phyloP scores from a whole-genome alignment of 2,113 vertebrate species.

The Pituophis catenifer region DNA sequence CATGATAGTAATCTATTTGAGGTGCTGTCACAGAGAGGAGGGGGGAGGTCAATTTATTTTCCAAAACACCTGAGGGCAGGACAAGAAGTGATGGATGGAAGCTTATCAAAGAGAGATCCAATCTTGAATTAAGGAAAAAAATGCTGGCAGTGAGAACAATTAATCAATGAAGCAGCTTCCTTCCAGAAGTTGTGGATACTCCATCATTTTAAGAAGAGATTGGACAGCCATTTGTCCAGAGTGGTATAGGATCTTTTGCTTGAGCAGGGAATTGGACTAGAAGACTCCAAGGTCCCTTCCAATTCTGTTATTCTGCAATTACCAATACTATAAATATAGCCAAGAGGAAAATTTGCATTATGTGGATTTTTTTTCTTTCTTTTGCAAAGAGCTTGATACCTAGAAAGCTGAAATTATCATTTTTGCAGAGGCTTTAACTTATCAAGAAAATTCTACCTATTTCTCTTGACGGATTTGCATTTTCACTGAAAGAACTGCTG shows the following conservation, averaged over 20 bases:
- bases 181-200: neutral
- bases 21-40: too few species aligned
- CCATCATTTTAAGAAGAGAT: neutral
- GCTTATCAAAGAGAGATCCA: neutral
- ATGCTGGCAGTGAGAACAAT: neutral
- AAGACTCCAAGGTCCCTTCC: too few species aligned
- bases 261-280: too few species aligned
- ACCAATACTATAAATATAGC: neutral
- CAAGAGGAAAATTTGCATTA: neutral
- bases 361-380: neutral
- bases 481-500: neutral
- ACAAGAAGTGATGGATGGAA: too few species aligned
- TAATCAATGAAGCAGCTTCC: neutral
- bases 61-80: too few species aligned
- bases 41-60: too few species aligned
- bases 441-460: neutral
- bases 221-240: neutral
- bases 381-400: neutral
- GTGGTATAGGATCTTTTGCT: neutral
- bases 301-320: neutral
- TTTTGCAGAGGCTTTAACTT: neutral
- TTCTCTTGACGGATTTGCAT: neutral
- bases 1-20: too few species aligned
- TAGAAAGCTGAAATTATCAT: neutral
- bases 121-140: neutral